phyloP scores from a whole-genome alignment of 2,888 invertebrate species.

The Lobophora halterata region DNA sequence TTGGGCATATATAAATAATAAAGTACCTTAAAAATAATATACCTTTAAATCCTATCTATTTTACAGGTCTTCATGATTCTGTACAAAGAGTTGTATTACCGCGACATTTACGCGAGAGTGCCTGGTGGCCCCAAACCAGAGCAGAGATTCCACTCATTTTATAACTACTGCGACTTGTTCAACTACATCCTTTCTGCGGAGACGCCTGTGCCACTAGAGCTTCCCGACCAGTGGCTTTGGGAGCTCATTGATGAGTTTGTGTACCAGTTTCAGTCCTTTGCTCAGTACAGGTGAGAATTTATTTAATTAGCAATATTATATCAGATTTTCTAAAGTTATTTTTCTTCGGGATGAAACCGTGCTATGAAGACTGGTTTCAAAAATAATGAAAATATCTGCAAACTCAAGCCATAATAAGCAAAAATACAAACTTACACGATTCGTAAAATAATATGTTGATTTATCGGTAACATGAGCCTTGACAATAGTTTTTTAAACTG shows the following conservation, averaged over 20 bases:
- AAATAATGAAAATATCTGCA: too few species aligned
- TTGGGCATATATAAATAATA: too few species aligned
- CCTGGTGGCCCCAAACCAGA: constrained; percentile 94
- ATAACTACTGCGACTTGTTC: constrained; percentile 98
- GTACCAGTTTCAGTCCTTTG: constrained; percentile 97
- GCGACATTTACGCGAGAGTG: constrained; percentile 97
- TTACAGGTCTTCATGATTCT: constrained; percentile 93
- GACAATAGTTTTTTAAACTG: too few species aligned
- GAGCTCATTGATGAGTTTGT: constrained; percentile 99
- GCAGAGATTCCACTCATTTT: constrained; percentile 97
- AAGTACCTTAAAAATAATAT: too few species aligned
- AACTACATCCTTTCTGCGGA: constrained; percentile 96
- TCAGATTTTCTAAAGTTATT: too few species aligned
- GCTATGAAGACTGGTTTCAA: too few species aligned
- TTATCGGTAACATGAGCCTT: too few species aligned
- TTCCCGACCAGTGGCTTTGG: constrained; percentile 99
- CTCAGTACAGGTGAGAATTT: constrained; percentile 86
- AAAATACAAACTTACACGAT: too few species aligned
- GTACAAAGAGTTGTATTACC: constrained; percentile 98
- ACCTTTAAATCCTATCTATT: too few species aligned
- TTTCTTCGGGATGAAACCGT: too few species aligned
- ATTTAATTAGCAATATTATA: not conserved
- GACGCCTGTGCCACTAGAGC: constrained; percentile 92
- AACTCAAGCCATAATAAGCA: too few species aligned
- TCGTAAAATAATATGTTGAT: too few species aligned